These are phyloP conservation scores for Conger conger DNA, from an alignment of 2,113 vertebrate genomes.

Conservation along the genomic window DNA sequence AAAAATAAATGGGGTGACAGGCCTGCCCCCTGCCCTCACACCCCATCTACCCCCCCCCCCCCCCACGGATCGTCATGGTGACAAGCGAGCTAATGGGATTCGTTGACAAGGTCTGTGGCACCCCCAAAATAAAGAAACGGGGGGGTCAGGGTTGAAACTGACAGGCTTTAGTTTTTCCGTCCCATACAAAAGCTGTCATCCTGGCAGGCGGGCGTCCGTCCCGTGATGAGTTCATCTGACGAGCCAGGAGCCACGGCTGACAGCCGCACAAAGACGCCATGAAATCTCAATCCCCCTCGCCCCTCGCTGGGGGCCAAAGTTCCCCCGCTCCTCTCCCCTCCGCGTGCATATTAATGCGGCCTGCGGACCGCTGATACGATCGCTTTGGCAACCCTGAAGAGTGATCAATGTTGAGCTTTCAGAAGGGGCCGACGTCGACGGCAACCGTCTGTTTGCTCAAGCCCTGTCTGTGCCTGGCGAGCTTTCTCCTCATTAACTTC, in stretches of 20 bases:
- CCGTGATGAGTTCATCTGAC: conserved; percentile 39
- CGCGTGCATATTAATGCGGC: conserved; percentile 15
- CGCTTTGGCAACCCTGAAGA: conserved; percentile 18
- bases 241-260: conserved; percentile 24
- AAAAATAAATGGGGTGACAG: conserved; percentile 31
- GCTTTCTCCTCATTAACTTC: neutral
- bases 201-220: neutral
- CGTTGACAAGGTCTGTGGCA: neutral
- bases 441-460: neutral
- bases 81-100: conserved; percentile 34
- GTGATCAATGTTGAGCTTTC: neutral
- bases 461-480: no score
- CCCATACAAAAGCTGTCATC: neutral
- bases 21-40: conserved; percentile 24
- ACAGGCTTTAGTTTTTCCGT: neutral
- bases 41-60: conserved; percentile 27
- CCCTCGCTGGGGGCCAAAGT: neutral
- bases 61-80: conserved; percentile 13
- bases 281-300: conserved; percentile 34
- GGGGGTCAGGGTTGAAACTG: conserved; percentile 9
- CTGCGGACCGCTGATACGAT: neutral
- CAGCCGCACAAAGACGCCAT: conserved; percentile 37
- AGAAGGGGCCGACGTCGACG: no score
- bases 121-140: neutral
- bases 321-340: neutral